A percentile compares a stretch with the other conserved stretches of the same genome.
Evolutionary conservation across 2,797 vertebrate genomes (phyloP).

Genomic region (Enteromius fasciolatus): DNA sequence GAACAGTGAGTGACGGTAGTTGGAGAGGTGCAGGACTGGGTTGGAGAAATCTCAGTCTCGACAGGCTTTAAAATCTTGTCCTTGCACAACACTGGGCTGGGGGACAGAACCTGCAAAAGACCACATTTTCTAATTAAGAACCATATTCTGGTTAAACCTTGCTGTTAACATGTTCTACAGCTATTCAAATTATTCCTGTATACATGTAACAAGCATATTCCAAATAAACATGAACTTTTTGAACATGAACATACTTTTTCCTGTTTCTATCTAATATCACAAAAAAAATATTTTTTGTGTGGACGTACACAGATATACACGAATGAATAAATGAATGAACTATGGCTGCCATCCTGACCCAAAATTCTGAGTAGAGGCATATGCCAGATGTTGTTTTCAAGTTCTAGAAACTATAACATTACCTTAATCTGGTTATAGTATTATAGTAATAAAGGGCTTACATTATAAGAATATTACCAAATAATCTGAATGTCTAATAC

Average conservation of each 20-base stretch:
- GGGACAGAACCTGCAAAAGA: slow-evolving; percentile 66
- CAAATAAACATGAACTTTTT: not conserved
- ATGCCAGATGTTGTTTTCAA: not conserved
- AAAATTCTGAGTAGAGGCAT: not conserved
- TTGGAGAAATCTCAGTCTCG: slow-evolving; percentile 8
- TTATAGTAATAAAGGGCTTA: not conserved
- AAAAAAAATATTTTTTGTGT: not conserved
- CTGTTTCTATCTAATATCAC: not conserved
- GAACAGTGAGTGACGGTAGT: not conserved
- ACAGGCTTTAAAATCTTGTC: slow-evolving; percentile 46
- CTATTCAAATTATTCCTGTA: not conserved
- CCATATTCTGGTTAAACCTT: not conserved
- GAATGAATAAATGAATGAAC: not conserved
- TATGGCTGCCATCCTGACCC: not conserved
- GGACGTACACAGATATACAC: not conserved
- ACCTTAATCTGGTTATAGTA: not conserved
- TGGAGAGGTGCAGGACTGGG: slow-evolving; percentile 46
- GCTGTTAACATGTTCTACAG: not conserved
- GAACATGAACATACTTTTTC: too few species aligned
- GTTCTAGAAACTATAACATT: not conserved
- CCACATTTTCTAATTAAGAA: not conserved
- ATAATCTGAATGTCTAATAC: not conserved
- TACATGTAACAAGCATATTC: not conserved
- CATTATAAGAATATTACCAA: not conserved
- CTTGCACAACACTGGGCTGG: slow-evolving; percentile 76